Percentiles rank a stretch among this genome's conserved stretches.
These are phyloP conservation scores for Hyposoter didymator DNA, from an alignment of 2,888 invertebrate genomes.

Conservation along the genomic window DNA sequence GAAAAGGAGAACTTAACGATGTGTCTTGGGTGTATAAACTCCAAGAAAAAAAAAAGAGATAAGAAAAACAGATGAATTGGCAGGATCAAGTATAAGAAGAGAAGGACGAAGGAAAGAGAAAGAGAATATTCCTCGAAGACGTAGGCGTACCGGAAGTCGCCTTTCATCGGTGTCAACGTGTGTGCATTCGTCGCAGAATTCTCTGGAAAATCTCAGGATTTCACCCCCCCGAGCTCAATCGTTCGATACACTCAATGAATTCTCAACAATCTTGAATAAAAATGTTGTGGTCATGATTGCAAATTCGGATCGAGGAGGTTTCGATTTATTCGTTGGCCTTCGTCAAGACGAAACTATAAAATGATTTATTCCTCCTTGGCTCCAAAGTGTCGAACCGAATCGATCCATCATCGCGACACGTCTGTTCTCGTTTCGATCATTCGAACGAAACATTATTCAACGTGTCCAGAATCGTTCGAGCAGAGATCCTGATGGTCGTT, in stretches of 20 bases:
- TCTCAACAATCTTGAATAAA: neutral
- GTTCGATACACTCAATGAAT: neutral
- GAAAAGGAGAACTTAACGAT: conserved; percentile 62
- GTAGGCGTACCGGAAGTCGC: conserved; percentile 78
- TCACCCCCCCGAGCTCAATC: conserved; percentile 22
- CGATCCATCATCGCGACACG: conserved; percentile 42
- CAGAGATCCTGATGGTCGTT: neutral
- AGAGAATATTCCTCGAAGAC: conserved; percentile 45
- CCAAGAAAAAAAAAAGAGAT: conserved; percentile 57
- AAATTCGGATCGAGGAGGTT: neutral
- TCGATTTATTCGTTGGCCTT: neutral
- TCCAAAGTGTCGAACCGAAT: conserved; percentile 17
- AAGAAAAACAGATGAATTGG: conserved; percentile 54
- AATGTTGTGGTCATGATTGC: neutral
- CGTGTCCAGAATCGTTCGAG: neutral
- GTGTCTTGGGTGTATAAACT: conserved; percentile 61
- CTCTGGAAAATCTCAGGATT: conserved; percentile 3
- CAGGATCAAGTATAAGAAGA: conserved; percentile 48
- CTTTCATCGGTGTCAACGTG: conserved; percentile 66
- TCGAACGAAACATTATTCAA: neutral
- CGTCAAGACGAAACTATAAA: conserved; percentile 46
- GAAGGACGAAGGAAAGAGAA: conserved; percentile 25
- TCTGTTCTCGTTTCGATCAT: neutral
- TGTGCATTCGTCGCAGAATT: conserved; percentile 9
- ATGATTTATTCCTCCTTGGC: conserved; percentile 46